Percentiles rank a stretch among this genome's conserved stretches.
These are phyloP conservation scores for Rhagonycha fulva DNA, from an alignment of 2,888 invertebrate genomes.

Conservation along the genomic window DNA sequence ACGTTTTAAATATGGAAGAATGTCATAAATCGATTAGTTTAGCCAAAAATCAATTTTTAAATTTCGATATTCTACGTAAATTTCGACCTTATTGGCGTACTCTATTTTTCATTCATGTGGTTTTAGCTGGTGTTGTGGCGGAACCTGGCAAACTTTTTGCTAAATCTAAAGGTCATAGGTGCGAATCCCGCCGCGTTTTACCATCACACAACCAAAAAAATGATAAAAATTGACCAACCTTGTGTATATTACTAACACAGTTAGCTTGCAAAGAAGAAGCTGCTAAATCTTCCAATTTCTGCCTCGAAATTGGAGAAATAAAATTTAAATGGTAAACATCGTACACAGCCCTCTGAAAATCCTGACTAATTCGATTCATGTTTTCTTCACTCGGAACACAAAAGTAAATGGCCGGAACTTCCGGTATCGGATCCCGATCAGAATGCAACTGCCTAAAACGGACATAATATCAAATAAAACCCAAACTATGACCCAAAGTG, in stretches of 20 bases:
- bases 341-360: constrained; percentile 85
- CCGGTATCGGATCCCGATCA: constrained; percentile 91
- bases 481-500: constrained; percentile 11
- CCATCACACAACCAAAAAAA: too few relatives aligned
- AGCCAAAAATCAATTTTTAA: too few relatives aligned
- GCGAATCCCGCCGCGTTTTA: too few relatives aligned
- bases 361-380: constrained; percentile 89
- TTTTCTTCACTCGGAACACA: constrained; percentile 96
- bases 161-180: too few relatives aligned
- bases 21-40: too few relatives aligned
- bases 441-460: constrained; percentile 78
- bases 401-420: constrained; percentile 98
- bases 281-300: constrained; percentile 94
- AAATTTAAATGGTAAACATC: constrained; percentile 97
- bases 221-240: constrained; percentile 57
- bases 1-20: too few relatives aligned
- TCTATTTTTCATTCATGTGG: too few relatives aligned
- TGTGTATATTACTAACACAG: constrained; percentile 89
- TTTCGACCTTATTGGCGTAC: too few relatives aligned
- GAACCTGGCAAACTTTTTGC: too few relatives aligned
- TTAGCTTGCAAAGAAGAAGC: constrained; percentile 89
- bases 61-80: too few relatives aligned
- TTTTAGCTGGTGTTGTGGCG: too few relatives aligned
- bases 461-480: not conserved
- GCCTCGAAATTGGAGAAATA: constrained; percentile 91